These are phyloP conservation scores for Nibea coibor DNA, from an alignment of 2,113 vertebrate species.

Conservation along the genomic window DNA sequence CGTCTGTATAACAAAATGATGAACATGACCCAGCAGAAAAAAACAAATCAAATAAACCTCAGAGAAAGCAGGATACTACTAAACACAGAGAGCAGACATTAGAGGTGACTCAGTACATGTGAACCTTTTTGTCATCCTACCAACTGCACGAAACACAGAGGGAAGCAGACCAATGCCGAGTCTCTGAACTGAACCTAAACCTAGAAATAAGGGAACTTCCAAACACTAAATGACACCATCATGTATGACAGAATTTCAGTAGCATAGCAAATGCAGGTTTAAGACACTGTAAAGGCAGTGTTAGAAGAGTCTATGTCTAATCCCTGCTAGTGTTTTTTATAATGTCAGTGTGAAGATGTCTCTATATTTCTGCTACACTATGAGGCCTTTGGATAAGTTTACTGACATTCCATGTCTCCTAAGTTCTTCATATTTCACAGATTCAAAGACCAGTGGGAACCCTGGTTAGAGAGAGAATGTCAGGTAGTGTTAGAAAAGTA, in stretches of 20 bases:
- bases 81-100: neutral
- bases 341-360: neutral
- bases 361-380: neutral
- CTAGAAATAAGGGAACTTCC: neutral
- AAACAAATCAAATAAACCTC: no score
- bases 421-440: slow-evolving; percentile 4
- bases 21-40: neutral
- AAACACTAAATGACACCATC: neutral
- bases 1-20: no score
- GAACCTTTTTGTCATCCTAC: neutral
- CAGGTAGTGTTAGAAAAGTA: slow-evolving; percentile 75
- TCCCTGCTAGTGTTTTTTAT: neutral
- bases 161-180: neutral
- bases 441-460: slow-evolving; percentile 68
- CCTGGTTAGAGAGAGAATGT: slow-evolving; percentile 79
- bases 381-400: neutral
- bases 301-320: neutral
- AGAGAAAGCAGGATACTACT: neutral
- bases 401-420: slow-evolving; percentile 25
- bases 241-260: no score
- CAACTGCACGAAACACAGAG: neutral
- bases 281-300: neutral
- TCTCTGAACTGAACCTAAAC: neutral
- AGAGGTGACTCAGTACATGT: no score
- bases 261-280: neutral